Percentiles rank a stretch among this genome's conserved stretches.
Evolutionary conservation across 2,113 vertebrate genomes (phyloP).

Genomic region (Naja naja): DNA sequence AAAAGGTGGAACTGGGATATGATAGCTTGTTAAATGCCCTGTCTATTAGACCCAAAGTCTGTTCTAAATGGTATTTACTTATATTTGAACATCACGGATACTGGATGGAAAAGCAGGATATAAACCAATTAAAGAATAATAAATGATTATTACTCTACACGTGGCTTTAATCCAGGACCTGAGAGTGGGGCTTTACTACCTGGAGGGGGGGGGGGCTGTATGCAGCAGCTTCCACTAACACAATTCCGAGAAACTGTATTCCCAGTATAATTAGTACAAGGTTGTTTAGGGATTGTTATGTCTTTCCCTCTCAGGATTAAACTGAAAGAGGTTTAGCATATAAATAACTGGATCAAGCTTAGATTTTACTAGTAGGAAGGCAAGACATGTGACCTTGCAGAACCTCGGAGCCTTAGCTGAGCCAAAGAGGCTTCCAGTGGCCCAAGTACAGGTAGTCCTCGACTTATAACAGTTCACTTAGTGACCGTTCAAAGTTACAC

Average conservation of each 20-base stretch:
- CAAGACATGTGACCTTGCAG: not conserved
- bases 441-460: not conserved
- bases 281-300: not conserved
- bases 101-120: not conserved
- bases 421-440: not conserved
- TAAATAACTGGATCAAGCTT: not conserved
- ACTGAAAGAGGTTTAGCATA: not conserved
- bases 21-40: not conserved
- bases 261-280: not conserved
- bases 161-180: not conserved
- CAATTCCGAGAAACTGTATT: not conserved
- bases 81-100: not conserved
- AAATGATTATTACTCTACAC: not conserved
- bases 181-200: not conserved
- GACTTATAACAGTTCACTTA: not conserved
- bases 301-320: not conserved
- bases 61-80: not conserved
- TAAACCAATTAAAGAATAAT: not conserved
- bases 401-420: not conserved
- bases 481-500: not conserved
- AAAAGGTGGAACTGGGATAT: not conserved
- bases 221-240: not conserved
- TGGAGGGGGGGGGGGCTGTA: not conserved
- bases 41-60: not conserved
- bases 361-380: not conserved